A percentile compares a stretch with the other conserved stretches of the same genome.
Conservation (phyloP, 2,797 vertebrate genomes). For the Rousettus madagascariensis region DNA sequence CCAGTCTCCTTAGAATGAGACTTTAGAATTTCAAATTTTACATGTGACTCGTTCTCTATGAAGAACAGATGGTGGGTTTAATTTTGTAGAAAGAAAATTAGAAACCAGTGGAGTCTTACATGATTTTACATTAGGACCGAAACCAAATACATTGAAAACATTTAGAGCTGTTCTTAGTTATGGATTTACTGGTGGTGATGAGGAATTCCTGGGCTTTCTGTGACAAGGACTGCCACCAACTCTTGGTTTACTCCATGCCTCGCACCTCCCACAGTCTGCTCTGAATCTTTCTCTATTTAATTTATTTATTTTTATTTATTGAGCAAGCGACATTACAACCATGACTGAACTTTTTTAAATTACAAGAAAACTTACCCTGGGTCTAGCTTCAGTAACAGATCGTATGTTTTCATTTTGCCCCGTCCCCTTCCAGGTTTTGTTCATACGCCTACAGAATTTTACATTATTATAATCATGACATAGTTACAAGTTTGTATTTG, state of each 20-base stretch:
- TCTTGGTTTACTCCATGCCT: neutral
- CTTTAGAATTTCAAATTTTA: slow-evolving; percentile 59
- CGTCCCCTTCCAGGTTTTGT: slow-evolving; percentile 48
- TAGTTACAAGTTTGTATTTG: slow-evolving; percentile 49
- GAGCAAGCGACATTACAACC: slow-evolving; percentile 55
- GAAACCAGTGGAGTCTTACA: slow-evolving; percentile 66
- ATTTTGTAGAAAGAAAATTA: slow-evolving; percentile 71
- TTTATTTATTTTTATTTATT: slow-evolving; percentile 73
- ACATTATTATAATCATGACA: slow-evolving; percentile 22
- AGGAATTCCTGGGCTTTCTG: slow-evolving; percentile 19
- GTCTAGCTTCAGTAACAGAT: slow-evolving; percentile 42
- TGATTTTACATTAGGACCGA: slow-evolving; percentile 67
- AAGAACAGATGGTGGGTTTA: slow-evolving; percentile 73
- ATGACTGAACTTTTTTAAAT: slow-evolving; percentile 63
- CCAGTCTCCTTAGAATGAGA: slow-evolving; percentile 46
- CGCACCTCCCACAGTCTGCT: slow-evolving; percentile 43
- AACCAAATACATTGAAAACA: slow-evolving; percentile 57
- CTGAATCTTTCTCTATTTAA: slow-evolving; percentile 58
- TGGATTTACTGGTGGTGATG: neutral
- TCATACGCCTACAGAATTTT: slow-evolving; percentile 26
- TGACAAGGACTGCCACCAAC: neutral
- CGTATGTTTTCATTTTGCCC: slow-evolving; percentile 61
- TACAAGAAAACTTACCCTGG: slow-evolving; percentile 46
- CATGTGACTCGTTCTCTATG: slow-evolving; percentile 55
- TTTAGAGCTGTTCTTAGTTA: slow-evolving; percentile 32